Evolutionary conservation across 2,888 invertebrate genomes (phyloP).

Genomic region (Xanthorhoe spadicearia): DNA sequence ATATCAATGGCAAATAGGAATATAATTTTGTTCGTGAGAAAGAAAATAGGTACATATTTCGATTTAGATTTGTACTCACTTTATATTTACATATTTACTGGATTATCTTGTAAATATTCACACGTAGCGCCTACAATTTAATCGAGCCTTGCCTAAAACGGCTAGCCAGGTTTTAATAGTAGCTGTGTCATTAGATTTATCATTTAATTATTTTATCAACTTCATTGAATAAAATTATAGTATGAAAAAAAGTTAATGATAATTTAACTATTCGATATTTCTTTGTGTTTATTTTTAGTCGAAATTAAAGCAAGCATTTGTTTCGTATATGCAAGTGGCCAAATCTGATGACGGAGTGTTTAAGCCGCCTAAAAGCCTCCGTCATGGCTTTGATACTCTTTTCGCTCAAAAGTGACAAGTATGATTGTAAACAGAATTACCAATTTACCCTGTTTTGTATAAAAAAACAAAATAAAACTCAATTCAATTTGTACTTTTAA

Average conservation of each 20-base stretch:
- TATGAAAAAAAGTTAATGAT: background rate
- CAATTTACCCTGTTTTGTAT: too few relatives aligned
- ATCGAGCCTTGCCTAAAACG: constrained; percentile 15
- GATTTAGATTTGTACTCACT: constrained; percentile 17
- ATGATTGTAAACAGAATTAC: too few relatives aligned
- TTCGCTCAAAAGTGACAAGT: too few relatives aligned
- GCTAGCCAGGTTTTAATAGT: background rate
- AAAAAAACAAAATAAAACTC: background rate
- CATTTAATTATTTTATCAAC: background rate
- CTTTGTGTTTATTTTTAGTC: too few relatives aligned
- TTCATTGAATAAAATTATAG: background rate
- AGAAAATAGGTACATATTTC: constrained; percentile 31
- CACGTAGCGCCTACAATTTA: constrained; percentile 24
- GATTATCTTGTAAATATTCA: constrained; percentile 25
- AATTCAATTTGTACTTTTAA: background rate
- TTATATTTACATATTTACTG: constrained; percentile 25
- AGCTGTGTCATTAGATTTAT: background rate
- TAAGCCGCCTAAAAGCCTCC: too few relatives aligned
- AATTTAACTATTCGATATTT: too few relatives aligned
- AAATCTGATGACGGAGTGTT: too few relatives aligned
- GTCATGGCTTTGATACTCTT: too few relatives aligned
- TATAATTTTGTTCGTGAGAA: constrained; percentile 12
- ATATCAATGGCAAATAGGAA: background rate
- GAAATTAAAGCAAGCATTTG: too few relatives aligned
- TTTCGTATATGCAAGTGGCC: too few relatives aligned